phyloP scores from a whole-genome alignment of 2,888 invertebrate genomes.

The Plebejus argus region DNA sequence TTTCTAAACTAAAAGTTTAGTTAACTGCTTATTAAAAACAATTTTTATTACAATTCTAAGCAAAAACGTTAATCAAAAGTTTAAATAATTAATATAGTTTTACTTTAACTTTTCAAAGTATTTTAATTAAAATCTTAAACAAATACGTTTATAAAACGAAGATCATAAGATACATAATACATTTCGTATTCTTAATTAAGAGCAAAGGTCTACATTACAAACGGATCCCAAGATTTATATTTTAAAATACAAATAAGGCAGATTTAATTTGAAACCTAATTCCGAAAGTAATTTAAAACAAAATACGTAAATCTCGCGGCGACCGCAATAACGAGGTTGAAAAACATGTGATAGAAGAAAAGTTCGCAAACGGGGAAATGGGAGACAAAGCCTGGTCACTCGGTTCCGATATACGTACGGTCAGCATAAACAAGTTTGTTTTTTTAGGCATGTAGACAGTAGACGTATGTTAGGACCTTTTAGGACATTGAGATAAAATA shows the following conservation, averaged over 20 bases:
- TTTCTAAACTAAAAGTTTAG: no score
- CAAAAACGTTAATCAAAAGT: no score
- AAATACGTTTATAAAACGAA: neutral
- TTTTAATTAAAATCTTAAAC: neutral
- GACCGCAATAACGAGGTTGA: conserved; percentile 22
- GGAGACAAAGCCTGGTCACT: conserved; percentile 29
- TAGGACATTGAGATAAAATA: no score
- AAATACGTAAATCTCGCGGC: conserved; percentile 3
- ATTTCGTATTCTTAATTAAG: conserved; percentile 6
- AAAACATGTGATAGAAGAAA: conserved; percentile 25
- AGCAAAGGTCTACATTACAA: conserved; percentile 3
- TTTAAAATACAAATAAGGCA: neutral
- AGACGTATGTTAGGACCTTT: no score
- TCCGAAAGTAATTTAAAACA: conserved; percentile 12
- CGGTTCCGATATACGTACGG: neutral
- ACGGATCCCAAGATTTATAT: neutral
- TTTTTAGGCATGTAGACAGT: no score
- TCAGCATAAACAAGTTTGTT: neutral
- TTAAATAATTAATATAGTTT: no score
- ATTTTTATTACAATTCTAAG: no score
- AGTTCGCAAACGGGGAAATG: conserved; percentile 27
- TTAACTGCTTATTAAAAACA: no score
- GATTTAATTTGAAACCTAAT: conserved; percentile 1
- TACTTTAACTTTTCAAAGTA: no score
- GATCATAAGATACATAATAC: neutral